Evolutionary conservation across 2,888 invertebrate species (phyloP).

Genomic region (Agrochola circellaris): DNA sequence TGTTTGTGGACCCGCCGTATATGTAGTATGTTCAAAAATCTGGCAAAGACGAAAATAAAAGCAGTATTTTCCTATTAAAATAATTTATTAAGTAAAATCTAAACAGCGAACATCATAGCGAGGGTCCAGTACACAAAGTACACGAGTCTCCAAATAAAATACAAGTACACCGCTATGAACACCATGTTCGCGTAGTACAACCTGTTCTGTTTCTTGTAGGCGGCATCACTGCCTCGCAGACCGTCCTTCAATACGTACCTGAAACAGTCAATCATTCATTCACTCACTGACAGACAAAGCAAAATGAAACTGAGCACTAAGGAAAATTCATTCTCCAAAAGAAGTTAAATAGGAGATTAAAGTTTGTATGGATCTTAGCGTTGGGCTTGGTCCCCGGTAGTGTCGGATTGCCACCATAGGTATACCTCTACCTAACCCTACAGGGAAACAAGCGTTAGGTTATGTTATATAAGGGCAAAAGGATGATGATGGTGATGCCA

Average conservation of each 20-base stretch:
- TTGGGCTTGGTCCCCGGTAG: too few species aligned
- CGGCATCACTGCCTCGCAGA: conserved; percentile 11
- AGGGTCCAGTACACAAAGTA: not conserved
- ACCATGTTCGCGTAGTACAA: conserved; percentile 35
- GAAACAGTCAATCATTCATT: not conserved
- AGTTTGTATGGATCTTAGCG: not conserved
- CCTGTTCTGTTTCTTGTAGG: not conserved
- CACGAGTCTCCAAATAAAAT: conserved; percentile 32
- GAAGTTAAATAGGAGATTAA: too few species aligned
- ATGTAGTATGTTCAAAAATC: not conserved
- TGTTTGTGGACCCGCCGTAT: too few species aligned
- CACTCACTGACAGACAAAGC: too few species aligned
- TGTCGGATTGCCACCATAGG: not conserved
- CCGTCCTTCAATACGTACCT: conserved; percentile 37
- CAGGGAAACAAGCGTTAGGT: not conserved
- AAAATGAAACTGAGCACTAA: not conserved
- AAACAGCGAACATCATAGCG: conserved; percentile 6
- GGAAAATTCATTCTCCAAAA: too few species aligned
- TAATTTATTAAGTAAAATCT: conserved; percentile 14
- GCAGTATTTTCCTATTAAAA: too few species aligned
- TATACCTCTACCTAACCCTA: too few species aligned
- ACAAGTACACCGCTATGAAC: conserved; percentile 23
- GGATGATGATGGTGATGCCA: not conserved
- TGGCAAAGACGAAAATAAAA: not conserved
- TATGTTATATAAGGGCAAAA: not conserved